Base-by-base conservation (phyloP, 2,888 invertebrate genomes). In the Xylocampa areola region DNA sequence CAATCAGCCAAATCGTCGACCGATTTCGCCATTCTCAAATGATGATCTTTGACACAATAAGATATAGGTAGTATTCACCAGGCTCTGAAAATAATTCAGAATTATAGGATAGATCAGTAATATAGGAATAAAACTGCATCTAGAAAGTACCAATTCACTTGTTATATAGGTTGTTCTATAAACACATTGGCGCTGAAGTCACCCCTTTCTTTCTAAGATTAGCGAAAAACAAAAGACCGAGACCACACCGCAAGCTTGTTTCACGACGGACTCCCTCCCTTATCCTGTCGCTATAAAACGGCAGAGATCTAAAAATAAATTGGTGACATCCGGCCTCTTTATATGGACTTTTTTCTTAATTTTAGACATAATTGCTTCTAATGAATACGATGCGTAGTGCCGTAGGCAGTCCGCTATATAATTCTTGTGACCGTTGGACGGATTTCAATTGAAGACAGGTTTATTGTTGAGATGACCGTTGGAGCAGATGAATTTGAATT, bases 261-360 rank as follows among this genome's bases (percentile, higher is more conserved):
- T 43, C 68, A 60, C 52, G 61, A 77, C 73, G 47, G 62, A 69
- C 68, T 60, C 63, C 53, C 59, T 17, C 54, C 62, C 62, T 69
- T 62, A 71, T 74, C 65, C 76, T 66, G 69, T 62, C 57, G 59
- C 73, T 60, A 55, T 65, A 55, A 63, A 58, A 69, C 66, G 37
- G 67, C 65, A 59, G 53, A 54, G 58, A 48, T 69, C 80, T 77
- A 75, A 74, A 77, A 75, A 75, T 83, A 83, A 77, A 76, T 70
- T 74, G 61, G 65, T 74, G 76, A 80, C 84, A 80, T 83, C 82
- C 84, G 79, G 79, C 71, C 76, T 67, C 65, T 72, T 76, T 35
- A 58, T 37, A 58, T 14, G 55, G 47, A 59, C 55, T 55, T 74
- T 70, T 73, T 72, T 62, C 60, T 68, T 68, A 68, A 71, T 73